Evolutionary conservation across 2,113 vertebrate genomes (phyloP), one percentile per base, ranked within the genome.

Genomic region (Neofelis nebulosa): DNA sequence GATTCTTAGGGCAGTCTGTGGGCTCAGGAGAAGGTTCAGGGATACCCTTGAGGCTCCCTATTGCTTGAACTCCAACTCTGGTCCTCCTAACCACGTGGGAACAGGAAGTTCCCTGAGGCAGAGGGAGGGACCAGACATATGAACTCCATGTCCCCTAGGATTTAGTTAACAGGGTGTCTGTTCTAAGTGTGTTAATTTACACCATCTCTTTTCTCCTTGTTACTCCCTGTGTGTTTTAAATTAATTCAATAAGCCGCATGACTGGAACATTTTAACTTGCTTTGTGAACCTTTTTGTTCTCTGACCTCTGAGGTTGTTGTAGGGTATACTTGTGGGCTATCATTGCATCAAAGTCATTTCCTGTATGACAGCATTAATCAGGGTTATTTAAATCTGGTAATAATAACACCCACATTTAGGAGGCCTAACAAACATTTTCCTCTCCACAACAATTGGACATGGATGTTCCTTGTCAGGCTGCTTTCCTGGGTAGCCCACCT

Each of bases 401-500:
- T 79, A 63, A 45, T n/a, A 76, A 55, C 31, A 36, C 21, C 29
- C n/a, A 21, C 5, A 36, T 29, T 29, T 45, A 45, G 48, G 69
- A 83, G 25, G 27, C 78, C 38, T 78, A 91, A 87, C 29, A 33
- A 33, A n/a, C 15, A 27, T 55, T 13, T 87, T 71, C n/a, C 29
- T 12, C 48, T 80, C 19, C 69, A 18, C 27, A 50, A 18, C 4
- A 38, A 33, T 50, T 63, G 29, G 61, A 33, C 2, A 36, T 7
- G 65, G 79, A 41, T 65, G 3, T 61, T 82, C 19, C 25, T 74
- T 48, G 29, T 83, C 48, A 61, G 31, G 11, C 5, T 79, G 19
- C 31, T 91, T 93, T 89, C 29, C 63, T 57, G 65, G 65, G 48
- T 18, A 45, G 31, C 50, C 94, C 55, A 84, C 38, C 41, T 91